Conservation (phyloP, 2,113 vertebrate genomes). For the Daphoenositta chrysoptera region DNA sequence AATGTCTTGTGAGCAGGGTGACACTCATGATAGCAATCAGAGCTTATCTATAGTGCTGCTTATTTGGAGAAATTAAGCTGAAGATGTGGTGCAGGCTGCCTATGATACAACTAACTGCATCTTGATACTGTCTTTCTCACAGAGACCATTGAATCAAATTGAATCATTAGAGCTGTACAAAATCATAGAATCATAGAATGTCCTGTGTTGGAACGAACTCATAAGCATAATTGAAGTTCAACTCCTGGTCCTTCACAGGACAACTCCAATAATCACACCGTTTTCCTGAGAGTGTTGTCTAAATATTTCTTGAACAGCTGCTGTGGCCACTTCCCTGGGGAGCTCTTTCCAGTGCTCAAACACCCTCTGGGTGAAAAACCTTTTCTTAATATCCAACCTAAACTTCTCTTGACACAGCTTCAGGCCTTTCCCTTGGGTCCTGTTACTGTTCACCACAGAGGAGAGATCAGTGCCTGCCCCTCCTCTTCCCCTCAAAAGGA, state of each 20-base stretch:
- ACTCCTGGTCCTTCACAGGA: neutral
- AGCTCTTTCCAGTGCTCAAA: neutral
- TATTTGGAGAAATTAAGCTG: neutral
- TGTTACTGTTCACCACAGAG: neutral
- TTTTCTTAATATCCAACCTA: neutral
- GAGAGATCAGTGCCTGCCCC: neutral
- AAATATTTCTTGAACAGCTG: neutral
- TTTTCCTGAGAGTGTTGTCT: neutral
- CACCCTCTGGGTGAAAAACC: neutral
- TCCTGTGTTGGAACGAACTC: neutral
- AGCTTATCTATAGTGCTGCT: neutral
- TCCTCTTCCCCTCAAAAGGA: neutral
- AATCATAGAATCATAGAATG: neutral
- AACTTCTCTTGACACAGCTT: neutral
- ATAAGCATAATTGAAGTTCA: fast-evolving
- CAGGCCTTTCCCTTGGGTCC: neutral
- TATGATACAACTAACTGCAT: neutral
- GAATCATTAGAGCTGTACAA: neutral
- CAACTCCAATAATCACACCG: neutral
- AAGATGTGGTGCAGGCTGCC: fast-evolving
- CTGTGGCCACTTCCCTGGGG: neutral
- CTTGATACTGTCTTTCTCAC: neutral
- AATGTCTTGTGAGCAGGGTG: neutral
- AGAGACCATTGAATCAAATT: neutral
- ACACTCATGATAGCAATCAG: neutral